Evolutionary conservation across 2,888 invertebrate genomes (phyloP).

Genomic region (Pocota personata): DNA sequence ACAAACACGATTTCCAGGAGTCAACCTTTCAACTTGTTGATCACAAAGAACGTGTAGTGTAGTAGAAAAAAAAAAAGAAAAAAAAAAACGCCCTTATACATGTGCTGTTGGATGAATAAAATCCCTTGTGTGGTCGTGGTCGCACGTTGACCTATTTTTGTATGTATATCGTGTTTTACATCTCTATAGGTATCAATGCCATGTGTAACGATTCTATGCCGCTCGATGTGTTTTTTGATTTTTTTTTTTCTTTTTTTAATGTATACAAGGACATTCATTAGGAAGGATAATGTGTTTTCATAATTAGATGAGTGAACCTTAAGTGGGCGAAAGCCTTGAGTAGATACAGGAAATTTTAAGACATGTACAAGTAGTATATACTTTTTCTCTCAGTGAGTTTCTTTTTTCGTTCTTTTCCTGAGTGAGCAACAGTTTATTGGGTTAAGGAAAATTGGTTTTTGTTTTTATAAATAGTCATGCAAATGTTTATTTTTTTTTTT

Average conservation of each 20-base stretch:
- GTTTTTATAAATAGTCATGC: slow-evolving; percentile 13
- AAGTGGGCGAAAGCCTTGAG: slow-evolving; percentile 54
- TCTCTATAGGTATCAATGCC: slow-evolving; percentile 43
- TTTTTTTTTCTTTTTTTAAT: slow-evolving; percentile 45
- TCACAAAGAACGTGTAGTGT: slow-evolving; percentile 42
- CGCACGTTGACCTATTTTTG: slow-evolving; percentile 56
- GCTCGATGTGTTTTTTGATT: slow-evolving; percentile 17
- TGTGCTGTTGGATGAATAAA: not conserved
- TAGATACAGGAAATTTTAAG: slow-evolving; percentile 47
- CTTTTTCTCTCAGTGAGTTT: not conserved
- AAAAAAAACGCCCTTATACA: not conserved
- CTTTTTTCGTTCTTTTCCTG: not conserved
- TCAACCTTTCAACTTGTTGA: slow-evolving; percentile 70
- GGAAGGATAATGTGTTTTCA: slow-evolving; percentile 66
- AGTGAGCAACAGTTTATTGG: slow-evolving; percentile 62
- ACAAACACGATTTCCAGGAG: slow-evolving; percentile 63
- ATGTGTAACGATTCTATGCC: slow-evolving; percentile 55
- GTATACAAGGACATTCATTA: slow-evolving; percentile 67
- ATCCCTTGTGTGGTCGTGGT: slow-evolving; percentile 34
- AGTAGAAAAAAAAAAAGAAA: not conserved
- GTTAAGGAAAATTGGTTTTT: slow-evolving; percentile 44
- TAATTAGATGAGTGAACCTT: slow-evolving; percentile 68
- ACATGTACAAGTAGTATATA: slow-evolving; percentile 7
- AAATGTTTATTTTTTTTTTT: not conserved
- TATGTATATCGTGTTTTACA: slow-evolving; percentile 41